Conservation (phyloP, 2,797 vertebrate species). For the Sebastes oblongus region DNA sequence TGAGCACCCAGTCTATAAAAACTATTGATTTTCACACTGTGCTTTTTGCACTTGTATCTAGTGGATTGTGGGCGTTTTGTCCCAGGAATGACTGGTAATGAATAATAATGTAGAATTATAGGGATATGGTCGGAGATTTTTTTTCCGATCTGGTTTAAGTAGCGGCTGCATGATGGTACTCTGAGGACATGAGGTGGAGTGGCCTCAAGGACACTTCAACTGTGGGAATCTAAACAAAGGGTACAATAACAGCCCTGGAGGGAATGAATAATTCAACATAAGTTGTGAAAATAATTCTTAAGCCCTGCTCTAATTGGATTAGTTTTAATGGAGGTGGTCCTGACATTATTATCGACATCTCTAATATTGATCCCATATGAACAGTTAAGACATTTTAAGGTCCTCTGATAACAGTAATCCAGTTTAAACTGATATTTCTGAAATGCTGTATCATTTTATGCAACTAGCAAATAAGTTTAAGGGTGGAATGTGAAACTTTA, state of each 20-base stretch:
- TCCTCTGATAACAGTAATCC: neutral
- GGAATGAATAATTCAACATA: neutral
- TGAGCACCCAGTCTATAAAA: conserved; percentile 75
- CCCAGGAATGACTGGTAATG: conserved; percentile 62
- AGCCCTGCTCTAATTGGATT: conserved; percentile 16
- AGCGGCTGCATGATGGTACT: neutral
- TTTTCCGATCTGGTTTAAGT: conserved; percentile 17
- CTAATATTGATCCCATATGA: neutral
- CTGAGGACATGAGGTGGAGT: neutral
- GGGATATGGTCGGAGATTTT: conserved; percentile 20
- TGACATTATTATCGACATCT: conserved; percentile 13
- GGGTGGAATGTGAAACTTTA: neutral
- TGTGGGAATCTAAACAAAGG: neutral
- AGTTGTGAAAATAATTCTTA: neutral
- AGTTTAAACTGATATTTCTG: neutral
- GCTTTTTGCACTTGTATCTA: conserved; percentile 61
- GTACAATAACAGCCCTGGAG: neutral
- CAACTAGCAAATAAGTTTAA: neutral
- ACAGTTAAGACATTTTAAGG: neutral
- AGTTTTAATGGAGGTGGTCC: neutral
- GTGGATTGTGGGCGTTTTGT: conserved; percentile 54
- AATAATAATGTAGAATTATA: conserved; percentile 66
- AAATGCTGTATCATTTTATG: neutral
- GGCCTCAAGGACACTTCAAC: conserved; percentile 16
- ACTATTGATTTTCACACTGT: conserved; percentile 79